A percentile compares a stretch with the other conserved stretches of the same genome.
phyloP scores from a whole-genome alignment of 2,888 invertebrate species.

The Phanerotoma sp. region DNA sequence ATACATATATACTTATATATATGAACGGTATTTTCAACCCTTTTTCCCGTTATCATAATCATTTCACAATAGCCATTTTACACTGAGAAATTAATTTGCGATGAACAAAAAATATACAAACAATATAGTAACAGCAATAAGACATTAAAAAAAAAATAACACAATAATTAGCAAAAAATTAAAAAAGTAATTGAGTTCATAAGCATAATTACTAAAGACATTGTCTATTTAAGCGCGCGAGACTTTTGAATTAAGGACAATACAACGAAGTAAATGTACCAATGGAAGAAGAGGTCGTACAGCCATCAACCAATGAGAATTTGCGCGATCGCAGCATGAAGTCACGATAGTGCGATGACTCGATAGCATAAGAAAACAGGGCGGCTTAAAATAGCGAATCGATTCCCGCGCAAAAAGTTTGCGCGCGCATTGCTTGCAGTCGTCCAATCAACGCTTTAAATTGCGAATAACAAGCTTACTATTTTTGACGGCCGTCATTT shows the following conservation, averaged over 20 bases:
- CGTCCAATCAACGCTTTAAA: conserved; percentile 7
- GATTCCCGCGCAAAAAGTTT: conserved; percentile 45
- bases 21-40: not conserved
- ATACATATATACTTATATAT: not conserved
- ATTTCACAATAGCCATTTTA: no score
- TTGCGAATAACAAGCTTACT: conserved; percentile 22
- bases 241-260: conserved; percentile 23
- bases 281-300: conserved; percentile 18
- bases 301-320: conserved; percentile 29
- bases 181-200: not conserved
- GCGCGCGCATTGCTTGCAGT: conserved; percentile 16
- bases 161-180: not conserved
- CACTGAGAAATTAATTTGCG: no score
- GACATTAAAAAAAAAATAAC: not conserved
- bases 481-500: not conserved
- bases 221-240: conserved; percentile 9
- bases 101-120: no score
- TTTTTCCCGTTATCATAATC: no score
- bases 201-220: not conserved
- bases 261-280: conserved; percentile 12
- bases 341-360: conserved; percentile 31
- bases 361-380: conserved; percentile 14
- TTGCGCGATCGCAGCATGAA: not conserved
- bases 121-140: no score
- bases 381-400: conserved; percentile 36